Percentiles rank a stretch among this genome's conserved stretches.
These are phyloP conservation scores for Leucophenga maculata DNA, from an alignment of 2,888 invertebrate species.

Conservation along the genomic window DNA sequence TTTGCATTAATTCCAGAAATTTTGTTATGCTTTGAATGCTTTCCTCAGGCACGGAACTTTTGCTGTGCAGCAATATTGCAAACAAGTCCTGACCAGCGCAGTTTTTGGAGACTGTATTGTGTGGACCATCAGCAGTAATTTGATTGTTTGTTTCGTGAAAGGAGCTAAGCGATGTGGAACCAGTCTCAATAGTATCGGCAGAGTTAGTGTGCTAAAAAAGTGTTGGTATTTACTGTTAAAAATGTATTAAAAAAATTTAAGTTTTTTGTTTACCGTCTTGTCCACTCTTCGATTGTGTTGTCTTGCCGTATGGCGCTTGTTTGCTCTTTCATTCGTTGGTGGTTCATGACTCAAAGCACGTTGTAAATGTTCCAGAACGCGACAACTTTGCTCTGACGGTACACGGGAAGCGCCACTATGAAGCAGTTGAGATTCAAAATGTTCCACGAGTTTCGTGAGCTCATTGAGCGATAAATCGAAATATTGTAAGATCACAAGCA, in stretches of 20 bases:
- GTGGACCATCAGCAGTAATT: conserved; percentile 32
- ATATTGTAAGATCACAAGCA: conserved; percentile 80
- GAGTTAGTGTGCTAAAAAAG: background rate
- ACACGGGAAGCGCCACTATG: too few species aligned
- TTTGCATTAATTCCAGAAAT: conserved; percentile 62
- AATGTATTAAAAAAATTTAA: background rate
- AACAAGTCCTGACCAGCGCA: conserved; percentile 63
- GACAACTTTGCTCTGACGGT: background rate
- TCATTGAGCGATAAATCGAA: conserved; percentile 78
- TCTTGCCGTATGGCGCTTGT: conserved; percentile 43
- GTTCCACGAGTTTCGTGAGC: conserved; percentile 54
- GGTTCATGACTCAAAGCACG: conserved; percentile 64
- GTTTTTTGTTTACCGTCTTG: too few species aligned
- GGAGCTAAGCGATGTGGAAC: conserved; percentile 51
- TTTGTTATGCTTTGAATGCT: conserved; percentile 43
- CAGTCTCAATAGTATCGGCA: conserved; percentile 28
- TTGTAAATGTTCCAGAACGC: conserved; percentile 63
- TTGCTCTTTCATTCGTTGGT: conserved; percentile 41
- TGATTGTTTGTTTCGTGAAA: conserved; percentile 57
- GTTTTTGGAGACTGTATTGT: background rate
- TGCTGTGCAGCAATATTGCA: conserved; percentile 67
- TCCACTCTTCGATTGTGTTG: conserved; percentile 36
- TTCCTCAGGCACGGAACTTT: conserved; percentile 54
- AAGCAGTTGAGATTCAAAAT: conserved; percentile 49
- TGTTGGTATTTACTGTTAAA: background rate